Conservation (phyloP, 2,797 vertebrate genomes). For the Intellagama lesueurii region DNA sequence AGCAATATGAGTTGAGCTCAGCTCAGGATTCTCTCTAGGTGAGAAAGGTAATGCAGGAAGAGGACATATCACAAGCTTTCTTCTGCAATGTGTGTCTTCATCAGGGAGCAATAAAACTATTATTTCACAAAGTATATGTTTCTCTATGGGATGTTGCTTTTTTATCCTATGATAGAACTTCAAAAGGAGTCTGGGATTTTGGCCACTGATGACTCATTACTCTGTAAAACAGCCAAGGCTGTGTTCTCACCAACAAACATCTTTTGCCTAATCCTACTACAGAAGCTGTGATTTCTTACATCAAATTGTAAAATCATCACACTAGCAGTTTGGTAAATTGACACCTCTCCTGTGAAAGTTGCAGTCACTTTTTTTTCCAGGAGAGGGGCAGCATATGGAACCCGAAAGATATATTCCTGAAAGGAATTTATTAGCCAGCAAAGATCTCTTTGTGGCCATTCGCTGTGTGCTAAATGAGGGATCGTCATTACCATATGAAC, state of each 20-base stretch:
- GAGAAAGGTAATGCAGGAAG: background rate
- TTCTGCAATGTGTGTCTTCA: background rate
- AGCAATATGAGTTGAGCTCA: background rate
- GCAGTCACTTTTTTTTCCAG: rapidly evolving
- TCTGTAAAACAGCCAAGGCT: background rate
- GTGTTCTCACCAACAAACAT: background rate
- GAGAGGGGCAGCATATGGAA: background rate
- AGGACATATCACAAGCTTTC: background rate
- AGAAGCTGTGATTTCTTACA: background rate
- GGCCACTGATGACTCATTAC: background rate
- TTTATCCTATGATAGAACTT: background rate
- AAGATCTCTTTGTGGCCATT: background rate
- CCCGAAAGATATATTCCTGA: background rate
- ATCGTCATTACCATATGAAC: background rate
- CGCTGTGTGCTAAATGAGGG: rapidly evolving
- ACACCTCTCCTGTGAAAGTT: conserved; percentile 30
- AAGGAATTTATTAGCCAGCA: background rate
- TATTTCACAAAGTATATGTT: background rate
- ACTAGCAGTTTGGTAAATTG: background rate
- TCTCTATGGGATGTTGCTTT: background rate
- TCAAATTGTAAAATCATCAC: background rate
- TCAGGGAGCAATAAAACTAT: background rate
- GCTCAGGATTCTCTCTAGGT: background rate
- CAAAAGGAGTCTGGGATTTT: background rate
- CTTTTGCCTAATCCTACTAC: background rate